Conservation (phyloP, 2,113 vertebrate genomes). For the Paratilapia polleni region DNA sequence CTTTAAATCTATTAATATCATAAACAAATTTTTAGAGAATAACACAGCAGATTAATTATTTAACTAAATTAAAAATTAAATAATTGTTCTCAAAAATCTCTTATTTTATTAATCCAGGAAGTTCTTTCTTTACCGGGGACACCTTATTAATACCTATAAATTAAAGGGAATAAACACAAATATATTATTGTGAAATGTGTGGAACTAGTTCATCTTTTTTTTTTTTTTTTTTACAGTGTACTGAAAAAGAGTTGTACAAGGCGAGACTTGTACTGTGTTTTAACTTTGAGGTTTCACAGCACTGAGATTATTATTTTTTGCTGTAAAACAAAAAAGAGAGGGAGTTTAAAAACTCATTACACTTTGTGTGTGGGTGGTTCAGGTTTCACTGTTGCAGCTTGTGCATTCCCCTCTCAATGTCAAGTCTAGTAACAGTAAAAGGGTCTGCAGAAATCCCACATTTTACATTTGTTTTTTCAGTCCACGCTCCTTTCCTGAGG, state of each 20-base stretch:
- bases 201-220: too few relatives aligned
- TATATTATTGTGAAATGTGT: too few relatives aligned
- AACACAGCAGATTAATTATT: neutral
- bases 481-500: neutral
- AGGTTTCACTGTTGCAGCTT: neutral
- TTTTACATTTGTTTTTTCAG: neutral
- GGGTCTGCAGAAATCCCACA: too few relatives aligned
- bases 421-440: neutral
- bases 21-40: neutral
- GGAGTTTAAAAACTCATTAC: neutral
- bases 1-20: neutral
- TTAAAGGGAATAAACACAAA: neutral
- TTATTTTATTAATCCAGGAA: neutral
- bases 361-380: neutral
- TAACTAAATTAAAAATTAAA: too few relatives aligned
- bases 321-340: neutral
- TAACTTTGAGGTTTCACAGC: neutral
- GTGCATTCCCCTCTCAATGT: accelerated
- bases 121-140: neutral
- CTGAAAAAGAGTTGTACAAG: too few relatives aligned
- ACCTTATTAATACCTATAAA: neutral
- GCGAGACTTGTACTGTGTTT: too few relatives aligned
- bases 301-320: neutral
- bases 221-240: too few relatives aligned
- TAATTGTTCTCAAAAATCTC: neutral